Base-by-base conservation (phyloP, 2,888 invertebrate genomes). In the Euproctis similis region DNA sequence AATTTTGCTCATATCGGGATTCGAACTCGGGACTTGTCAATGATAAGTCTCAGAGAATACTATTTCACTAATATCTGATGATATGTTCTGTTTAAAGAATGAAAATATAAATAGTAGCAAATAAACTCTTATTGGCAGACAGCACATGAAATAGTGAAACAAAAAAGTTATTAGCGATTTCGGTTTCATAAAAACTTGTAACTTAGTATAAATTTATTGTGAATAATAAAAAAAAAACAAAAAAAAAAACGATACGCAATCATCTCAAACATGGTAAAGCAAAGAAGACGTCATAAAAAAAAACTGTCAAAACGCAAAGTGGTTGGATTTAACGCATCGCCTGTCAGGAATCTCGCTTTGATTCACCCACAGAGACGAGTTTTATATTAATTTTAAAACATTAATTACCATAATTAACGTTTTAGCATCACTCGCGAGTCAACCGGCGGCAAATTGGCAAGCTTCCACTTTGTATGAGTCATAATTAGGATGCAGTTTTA, bases 331-430 rank as follows among this genome's bases (percentile, higher is more conserved):
- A 59, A 69, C 69, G 77, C 76, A 45, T 59, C 69, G 57, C 56
- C 58, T 53, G 53, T 45, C 59, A 54, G 48, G 53, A 67, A 62
- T 59, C 65, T 62, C 57, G 62, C 80, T 81, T 82, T 82, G 78
- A 81, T 52, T 58, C 54, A 46, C n/a, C n/a, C 55, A 51, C 56
- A 53, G 53, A 58, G 48, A 46, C 53, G 60, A 80, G 80, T 73
- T 76, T 78, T 80, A 77, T 82, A 80, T 80, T 81, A 82, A 82
- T 84, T 80, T 78, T 81, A 69, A n/a, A 80, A 80, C 80, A 78
- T 81, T 80, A 81, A 80, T 78, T 72, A 75, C 75, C 75, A 70
- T 81, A 82, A 81, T 81, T 80, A 81, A 72, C 64, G 61, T 68
- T 72, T 72, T 74, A 62, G 61, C 61, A 48, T n/a, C 30, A 34